Conservation (phyloP, 2,113 vertebrate species). For the Ailurus styani region DNA sequence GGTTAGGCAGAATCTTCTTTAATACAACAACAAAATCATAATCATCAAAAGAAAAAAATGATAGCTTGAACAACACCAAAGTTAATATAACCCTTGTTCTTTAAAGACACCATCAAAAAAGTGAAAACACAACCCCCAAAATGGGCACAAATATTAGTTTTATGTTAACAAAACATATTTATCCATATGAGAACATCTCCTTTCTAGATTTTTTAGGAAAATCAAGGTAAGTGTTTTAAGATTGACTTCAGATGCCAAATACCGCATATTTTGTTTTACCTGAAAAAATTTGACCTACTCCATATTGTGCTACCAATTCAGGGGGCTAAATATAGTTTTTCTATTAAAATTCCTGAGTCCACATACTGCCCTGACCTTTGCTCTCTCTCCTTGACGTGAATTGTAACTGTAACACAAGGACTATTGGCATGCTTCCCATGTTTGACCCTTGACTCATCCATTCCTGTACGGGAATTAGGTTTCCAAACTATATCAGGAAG, state of each 20-base stretch:
- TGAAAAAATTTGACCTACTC: background rate
- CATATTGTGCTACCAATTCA: background rate
- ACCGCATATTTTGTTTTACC: background rate
- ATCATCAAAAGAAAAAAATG: background rate
- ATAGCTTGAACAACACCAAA: background rate
- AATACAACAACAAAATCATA: background rate
- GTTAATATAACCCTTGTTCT: background rate
- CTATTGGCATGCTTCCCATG: background rate
- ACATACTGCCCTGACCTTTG: background rate
- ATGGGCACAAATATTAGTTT: background rate
- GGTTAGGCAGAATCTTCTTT: background rate
- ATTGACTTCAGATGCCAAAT: background rate
- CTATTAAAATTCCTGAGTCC: background rate
- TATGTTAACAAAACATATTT: background rate
- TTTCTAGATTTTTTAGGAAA: background rate
- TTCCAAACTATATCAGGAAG: slow-evolving; percentile 49
- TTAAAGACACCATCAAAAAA: background rate
- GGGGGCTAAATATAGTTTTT: background rate
- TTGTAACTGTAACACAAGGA: background rate
- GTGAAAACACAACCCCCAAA: background rate
- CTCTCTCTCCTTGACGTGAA: background rate
- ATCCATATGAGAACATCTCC: background rate
- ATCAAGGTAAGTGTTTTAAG: background rate
- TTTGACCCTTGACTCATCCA: slow-evolving; percentile 25
- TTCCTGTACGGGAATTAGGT: background rate